phyloP scores from a whole-genome alignment of 2,113 vertebrate genomes.

The Clarias gariepinus region DNA sequence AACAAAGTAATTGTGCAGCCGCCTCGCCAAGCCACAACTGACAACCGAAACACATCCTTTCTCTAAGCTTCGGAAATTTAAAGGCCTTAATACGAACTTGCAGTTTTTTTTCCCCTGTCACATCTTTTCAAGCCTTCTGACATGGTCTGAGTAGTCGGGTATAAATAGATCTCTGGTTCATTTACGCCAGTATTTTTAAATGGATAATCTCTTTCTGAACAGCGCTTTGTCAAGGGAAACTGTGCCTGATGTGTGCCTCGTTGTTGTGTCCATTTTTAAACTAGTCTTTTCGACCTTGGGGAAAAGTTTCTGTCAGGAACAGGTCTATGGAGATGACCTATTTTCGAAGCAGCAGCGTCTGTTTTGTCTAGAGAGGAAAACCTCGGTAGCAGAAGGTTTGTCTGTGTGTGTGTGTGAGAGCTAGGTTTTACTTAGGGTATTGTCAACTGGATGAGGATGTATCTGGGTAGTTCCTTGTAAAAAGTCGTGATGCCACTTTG shows the following conservation, averaged over 20 bases:
- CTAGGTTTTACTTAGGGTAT: not conserved
- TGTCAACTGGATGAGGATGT: conserved; percentile 11
- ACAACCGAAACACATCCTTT: conserved; percentile 25
- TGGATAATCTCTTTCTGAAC: not conserved
- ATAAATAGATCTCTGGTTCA: not conserved
- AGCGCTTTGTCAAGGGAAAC: not conserved
- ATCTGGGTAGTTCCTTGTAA: conserved; percentile 29
- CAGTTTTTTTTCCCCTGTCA: not conserved
- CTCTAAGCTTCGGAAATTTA: not conserved
- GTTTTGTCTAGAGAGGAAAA: conserved; percentile 54
- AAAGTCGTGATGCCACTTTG: conserved; percentile 30
- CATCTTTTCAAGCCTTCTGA: not conserved
- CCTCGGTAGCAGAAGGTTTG: conserved; percentile 8
- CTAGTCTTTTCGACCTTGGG: conserved; percentile 33
- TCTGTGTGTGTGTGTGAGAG: conserved; percentile 30
- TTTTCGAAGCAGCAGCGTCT: conserved; percentile 35
- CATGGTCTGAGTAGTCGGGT: not conserved
- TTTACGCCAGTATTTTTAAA: not conserved
- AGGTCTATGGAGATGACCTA: conserved; percentile 41
- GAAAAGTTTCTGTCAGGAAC: conserved; percentile 31
- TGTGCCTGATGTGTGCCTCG: conserved; percentile 27
- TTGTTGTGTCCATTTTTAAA: conserved; percentile 35
- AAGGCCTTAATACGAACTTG: not conserved
- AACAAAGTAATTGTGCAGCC: conserved; percentile 18
- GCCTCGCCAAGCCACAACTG: conserved; percentile 23